phyloP scores from a whole-genome alignment of 2,888 invertebrate genomes.

The Catocala sponsa region DNA sequence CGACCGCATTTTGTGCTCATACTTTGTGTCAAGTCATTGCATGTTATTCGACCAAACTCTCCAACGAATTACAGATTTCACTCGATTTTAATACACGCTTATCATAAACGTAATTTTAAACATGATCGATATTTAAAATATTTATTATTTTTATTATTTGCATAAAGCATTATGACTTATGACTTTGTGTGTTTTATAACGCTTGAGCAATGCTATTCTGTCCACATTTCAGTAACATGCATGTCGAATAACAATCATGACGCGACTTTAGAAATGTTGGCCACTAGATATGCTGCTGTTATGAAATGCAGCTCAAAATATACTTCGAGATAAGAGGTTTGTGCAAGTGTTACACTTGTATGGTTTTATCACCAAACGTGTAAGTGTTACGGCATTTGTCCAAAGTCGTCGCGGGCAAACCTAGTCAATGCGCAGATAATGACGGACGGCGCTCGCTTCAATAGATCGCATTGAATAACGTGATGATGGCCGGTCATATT shows the following conservation, averaged over 20 bases:
- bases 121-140: slow-evolving; percentile 34
- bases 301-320: slow-evolving; percentile 36
- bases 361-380: slow-evolving; percentile 25
- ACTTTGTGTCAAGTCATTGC: slow-evolving; percentile 55
- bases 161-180: slow-evolving; percentile 20
- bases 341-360: slow-evolving; percentile 37
- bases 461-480: slow-evolving; percentile 37
- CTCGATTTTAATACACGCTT: slow-evolving; percentile 51
- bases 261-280: slow-evolving; percentile 39
- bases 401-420: slow-evolving; percentile 3
- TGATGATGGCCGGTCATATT: slow-evolving; percentile 45
- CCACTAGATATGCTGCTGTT: slow-evolving; percentile 36
- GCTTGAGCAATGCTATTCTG: slow-evolving; percentile 39
- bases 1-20: slow-evolving; percentile 48
- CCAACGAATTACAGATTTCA: slow-evolving; percentile 55
- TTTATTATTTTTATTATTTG: slow-evolving; percentile 29
- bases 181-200: slow-evolving; percentile 42
- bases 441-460: slow-evolving; percentile 32
- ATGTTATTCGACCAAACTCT: slow-evolving; percentile 53
- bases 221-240: slow-evolving; percentile 44
- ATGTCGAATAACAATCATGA: slow-evolving; percentile 45
- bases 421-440: slow-evolving; percentile 42
- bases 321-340: slow-evolving; percentile 36
- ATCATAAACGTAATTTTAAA: slow-evolving; percentile 45
- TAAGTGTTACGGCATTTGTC: neutral